Evolutionary conservation across 2,888 invertebrate genomes (phyloP).

Genomic region (Andrena marginata): DNA sequence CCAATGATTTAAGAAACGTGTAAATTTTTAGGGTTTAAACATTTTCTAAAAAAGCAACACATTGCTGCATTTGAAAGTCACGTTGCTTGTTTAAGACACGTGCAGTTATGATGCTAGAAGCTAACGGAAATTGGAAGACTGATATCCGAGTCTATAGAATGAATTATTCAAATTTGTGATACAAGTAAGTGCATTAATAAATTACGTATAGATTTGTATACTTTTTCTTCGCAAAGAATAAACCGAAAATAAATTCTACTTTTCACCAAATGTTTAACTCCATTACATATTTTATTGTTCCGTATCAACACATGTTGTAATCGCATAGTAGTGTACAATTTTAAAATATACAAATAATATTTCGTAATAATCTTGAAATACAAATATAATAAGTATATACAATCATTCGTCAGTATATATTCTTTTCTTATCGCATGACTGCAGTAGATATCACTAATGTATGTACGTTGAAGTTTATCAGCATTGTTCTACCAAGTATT

Average conservation of each 20-base stretch:
- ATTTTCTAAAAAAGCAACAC: constrained; percentile 80
- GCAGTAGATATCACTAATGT: neutral
- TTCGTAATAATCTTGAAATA: neutral
- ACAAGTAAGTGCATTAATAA: constrained; percentile 18
- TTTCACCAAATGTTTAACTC: neutral
- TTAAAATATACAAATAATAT: constrained; percentile 1
- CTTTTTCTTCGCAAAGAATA: neutral
- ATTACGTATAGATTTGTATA: neutral
- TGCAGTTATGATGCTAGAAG: neutral
- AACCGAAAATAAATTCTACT: too few relatives aligned
- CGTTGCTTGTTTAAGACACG: constrained; percentile 31
- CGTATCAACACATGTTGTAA: neutral
- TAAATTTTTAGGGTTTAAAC: constrained; percentile 77
- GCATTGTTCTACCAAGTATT: neutral
- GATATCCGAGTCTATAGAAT: neutral
- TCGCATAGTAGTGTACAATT: constrained; percentile 2
- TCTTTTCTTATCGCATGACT: neutral
- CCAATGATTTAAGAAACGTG: constrained; percentile 2
- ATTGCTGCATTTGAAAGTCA: constrained; percentile 72
- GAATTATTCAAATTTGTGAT: neutral
- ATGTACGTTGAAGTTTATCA: neutral
- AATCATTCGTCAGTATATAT: neutral
- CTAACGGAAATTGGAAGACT: neutral
- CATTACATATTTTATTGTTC: neutral
- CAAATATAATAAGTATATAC: constrained; percentile 3